A percentile compares a stretch with the other conserved stretches of the same genome.
phyloP scores from a whole-genome alignment of 2,797 vertebrate genomes.

The Varecia variegata region DNA sequence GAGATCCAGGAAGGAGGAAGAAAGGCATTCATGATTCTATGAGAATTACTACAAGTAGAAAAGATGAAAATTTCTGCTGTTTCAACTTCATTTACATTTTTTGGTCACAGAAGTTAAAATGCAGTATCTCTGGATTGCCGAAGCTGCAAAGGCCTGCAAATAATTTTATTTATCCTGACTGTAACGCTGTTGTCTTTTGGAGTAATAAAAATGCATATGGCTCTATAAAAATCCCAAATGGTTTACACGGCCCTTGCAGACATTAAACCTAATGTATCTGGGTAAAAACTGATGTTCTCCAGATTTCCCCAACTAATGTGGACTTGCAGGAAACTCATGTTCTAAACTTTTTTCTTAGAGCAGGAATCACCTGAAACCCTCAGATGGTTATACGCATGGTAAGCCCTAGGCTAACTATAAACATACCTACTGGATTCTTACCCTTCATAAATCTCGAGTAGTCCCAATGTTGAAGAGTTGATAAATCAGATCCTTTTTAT shows the following conservation, averaged over 20 bases:
- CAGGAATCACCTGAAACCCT: slow-evolving; percentile 22
- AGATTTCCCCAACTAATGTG: slow-evolving; percentile 25
- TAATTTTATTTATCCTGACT: slow-evolving; percentile 72
- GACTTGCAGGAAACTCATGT: slow-evolving; percentile 15
- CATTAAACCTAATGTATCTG: slow-evolving; percentile 61
- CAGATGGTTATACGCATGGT: not conserved
- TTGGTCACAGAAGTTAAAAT: slow-evolving; percentile 58
- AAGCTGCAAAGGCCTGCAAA: slow-evolving; percentile 53
- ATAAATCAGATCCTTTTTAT: not conserved
- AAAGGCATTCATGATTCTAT: slow-evolving; percentile 71
- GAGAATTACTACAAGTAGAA: slow-evolving; percentile 73
- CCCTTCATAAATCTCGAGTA: slow-evolving; percentile 13
- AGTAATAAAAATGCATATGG: slow-evolving; percentile 65
- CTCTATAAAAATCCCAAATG: slow-evolving; percentile 67
- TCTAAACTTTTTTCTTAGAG: not conserved
- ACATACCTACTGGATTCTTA: slow-evolving; percentile 1
- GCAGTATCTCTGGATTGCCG: slow-evolving; percentile 31
- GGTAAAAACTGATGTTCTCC: slow-evolving; percentile 72
- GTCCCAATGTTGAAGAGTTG: not conserved
- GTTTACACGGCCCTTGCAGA: slow-evolving; percentile 65
- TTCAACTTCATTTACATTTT: slow-evolving; percentile 71
- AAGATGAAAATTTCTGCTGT: slow-evolving; percentile 70
- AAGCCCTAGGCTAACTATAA: slow-evolving; percentile 28
- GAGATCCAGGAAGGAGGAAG: slow-evolving; percentile 82
- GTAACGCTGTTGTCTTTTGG: slow-evolving; percentile 71